Evolutionary conservation across 64 coral and sea anemone species (phyloP).

Genomic region (Cladopsammia gracilis): DNA sequence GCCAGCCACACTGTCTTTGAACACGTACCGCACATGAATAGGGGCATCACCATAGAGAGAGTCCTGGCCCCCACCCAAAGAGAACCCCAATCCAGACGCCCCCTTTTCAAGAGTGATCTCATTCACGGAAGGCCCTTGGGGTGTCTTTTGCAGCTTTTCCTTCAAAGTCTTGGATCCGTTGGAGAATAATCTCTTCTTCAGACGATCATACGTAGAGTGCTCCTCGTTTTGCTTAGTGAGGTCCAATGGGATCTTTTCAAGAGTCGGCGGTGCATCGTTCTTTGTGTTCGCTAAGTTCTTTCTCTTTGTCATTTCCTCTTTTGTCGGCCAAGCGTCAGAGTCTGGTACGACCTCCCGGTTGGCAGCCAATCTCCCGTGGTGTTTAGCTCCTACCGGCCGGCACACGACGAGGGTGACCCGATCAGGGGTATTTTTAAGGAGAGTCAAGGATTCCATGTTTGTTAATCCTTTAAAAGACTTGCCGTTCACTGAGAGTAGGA

Average conservation of each 20-base stretch:
- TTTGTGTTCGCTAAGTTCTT: conserved; percentile 66
- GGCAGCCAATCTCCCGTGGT: not conserved
- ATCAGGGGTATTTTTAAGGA: conserved; percentile 84
- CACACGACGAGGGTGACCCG: conserved; percentile 79
- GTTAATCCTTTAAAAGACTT: conserved; percentile 88
- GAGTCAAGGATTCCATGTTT: conserved; percentile 62
- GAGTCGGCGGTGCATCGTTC: conserved; percentile 13
- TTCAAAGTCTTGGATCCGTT: conserved; percentile 73
- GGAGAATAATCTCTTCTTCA: conserved; percentile 85
- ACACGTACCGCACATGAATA: conserved; percentile 92
- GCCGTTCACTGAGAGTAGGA: conserved; percentile 90
- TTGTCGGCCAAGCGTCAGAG: conserved; percentile 85
- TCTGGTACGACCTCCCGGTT: not conserved
- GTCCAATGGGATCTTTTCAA: conserved; percentile 71
- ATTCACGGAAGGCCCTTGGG: conserved; percentile 55
- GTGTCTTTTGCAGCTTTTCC: conserved; percentile 67
- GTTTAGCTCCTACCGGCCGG: conserved; percentile 46
- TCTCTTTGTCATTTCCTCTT: conserved; percentile 73
- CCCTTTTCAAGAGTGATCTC: conserved; percentile 81
- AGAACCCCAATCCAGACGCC: conserved; percentile 94
- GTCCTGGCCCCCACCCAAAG: conserved; percentile 87
- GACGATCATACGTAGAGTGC: conserved; percentile 73
- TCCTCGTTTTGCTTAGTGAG: conserved; percentile 37
- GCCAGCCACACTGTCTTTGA: conserved; percentile 81
- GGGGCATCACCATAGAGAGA: conserved; percentile 97